Conservation (phyloP, 30 jellyfish, hydroid and myxozoan genomes). For the Cassiopea andromeda region DNA sequence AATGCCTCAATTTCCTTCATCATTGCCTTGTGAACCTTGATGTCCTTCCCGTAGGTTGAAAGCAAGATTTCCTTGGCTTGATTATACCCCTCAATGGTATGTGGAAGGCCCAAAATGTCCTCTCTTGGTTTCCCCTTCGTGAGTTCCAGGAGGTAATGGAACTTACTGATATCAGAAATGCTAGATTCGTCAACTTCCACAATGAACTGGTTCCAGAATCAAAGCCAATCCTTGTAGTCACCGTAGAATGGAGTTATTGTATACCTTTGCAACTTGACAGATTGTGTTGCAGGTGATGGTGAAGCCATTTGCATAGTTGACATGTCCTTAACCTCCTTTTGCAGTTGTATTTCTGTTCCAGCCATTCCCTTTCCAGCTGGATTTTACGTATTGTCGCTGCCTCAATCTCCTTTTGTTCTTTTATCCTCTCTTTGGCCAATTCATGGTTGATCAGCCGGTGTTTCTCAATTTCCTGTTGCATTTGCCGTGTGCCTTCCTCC, state of each 20-base stretch:
- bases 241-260: constrained; percentile 63
- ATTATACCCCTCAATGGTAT: constrained; percentile 44
- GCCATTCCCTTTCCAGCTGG: constrained; percentile 36
- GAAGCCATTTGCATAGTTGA: constrained; percentile 15
- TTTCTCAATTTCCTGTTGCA: constrained; percentile 48
- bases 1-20: constrained; percentile 35
- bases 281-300: constrained; percentile 28
- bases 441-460: constrained; percentile 41
- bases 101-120: constrained; percentile 70
- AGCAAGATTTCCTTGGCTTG: constrained; percentile 52
- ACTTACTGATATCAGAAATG: constrained; percentile 59
- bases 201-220: constrained; percentile 68
- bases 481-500: constrained; percentile 12
- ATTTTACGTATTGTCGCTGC: constrained; percentile 22
- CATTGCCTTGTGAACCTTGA: constrained; percentile 57
- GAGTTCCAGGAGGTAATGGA: constrained; percentile 56
- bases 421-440: constrained; percentile 29
- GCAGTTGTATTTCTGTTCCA: constrained; percentile 14
- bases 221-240: constrained; percentile 60
- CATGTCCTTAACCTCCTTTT: constrained; percentile 21
- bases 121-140: constrained; percentile 65
- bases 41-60: constrained; percentile 48
- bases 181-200: constrained; percentile 65
- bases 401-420: constrained; percentile 46
- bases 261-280: constrained; percentile 47